Base-by-base conservation (phyloP, 2,797 vertebrate species). In the Micropoecilia bifurca region DNA sequence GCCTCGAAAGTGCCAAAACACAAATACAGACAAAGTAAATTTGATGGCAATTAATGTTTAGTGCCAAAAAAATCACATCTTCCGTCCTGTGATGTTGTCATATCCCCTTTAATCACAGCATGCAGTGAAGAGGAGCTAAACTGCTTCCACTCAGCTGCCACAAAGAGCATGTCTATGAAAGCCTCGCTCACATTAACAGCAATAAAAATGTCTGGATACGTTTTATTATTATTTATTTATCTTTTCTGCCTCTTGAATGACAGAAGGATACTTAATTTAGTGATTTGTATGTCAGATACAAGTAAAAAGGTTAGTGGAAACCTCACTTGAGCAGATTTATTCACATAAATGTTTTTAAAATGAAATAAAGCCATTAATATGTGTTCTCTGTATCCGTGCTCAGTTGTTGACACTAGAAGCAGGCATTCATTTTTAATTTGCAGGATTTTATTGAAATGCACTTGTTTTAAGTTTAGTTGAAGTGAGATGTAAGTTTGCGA, bases 1-100 rank as follows among this genome's bases (percentile, higher is more conserved):
- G 71, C 55, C 72, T 87, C 73, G 83, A 77, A 86, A 74, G 57
- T 84, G 68, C 71, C 76, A 85, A 82, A 87, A 75, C 73, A n/a
- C 22, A 43, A 57, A 80, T 68, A 41, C 79, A 69, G 4, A 53
- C 74, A 72, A 68, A 18, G 72, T 14, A 74, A 55, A 76, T 45
- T 69, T 76, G 80, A 79, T 81, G 48, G 73, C 77, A 83, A 81
- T 90, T 80, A 81, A 57, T 75, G 81, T 82, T 69, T 57, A 50
- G 45, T 63, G 25, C 71, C 55, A 53, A 74, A 69, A 69, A 68
- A 46, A 80, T 81, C 61, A 48, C 76, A 43, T 80, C 47, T 14
- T 63, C 10, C 3, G 77, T 16, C 47, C 7, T 63, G 4, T 82
- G 79, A 73, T 68, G 75, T 61, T 77, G 74, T 84, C 73, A 43